Conservation (phyloP, 2,888 invertebrate species). For the Aquatica leii region DNA sequence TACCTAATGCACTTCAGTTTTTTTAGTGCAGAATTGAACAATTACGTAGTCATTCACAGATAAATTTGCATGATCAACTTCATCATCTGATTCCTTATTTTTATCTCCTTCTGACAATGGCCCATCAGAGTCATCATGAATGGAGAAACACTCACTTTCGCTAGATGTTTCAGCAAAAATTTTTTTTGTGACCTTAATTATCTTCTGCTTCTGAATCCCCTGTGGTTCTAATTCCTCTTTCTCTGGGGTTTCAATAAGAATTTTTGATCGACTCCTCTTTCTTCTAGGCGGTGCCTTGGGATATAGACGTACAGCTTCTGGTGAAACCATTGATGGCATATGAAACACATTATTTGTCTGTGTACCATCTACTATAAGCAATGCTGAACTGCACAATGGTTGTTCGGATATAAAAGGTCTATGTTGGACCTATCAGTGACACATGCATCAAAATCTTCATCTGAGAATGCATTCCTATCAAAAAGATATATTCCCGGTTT, state of each 20-base stretch:
- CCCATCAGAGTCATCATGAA: not conserved
- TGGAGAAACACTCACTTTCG: not conserved
- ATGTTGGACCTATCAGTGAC: conserved; percentile 11
- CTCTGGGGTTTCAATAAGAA: not conserved
- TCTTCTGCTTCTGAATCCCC: not conserved
- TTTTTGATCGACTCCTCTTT: not conserved
- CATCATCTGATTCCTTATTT: not conserved
- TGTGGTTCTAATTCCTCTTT: not conserved
- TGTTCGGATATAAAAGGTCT: not conserved
- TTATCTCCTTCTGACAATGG: not conserved
- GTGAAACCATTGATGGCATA: too few species aligned
- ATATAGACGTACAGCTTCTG: not conserved
- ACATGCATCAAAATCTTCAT: conserved; percentile 42
- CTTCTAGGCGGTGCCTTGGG: conserved; percentile 3
- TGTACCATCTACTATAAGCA: too few species aligned
- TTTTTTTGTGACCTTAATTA: not conserved
- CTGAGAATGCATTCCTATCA: conserved; percentile 44
- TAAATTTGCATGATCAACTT: not conserved
- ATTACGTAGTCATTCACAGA: not conserved
- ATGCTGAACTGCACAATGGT: too few species aligned
- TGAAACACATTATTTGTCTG: too few species aligned
- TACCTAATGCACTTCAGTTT: not conserved
- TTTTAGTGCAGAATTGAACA: not conserved
- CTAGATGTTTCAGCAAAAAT: not conserved
- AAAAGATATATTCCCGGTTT: conserved; percentile 50